phyloP scores from a whole-genome alignment of 2,888 invertebrate species.

The Macrosiphum euphorbiae region DNA sequence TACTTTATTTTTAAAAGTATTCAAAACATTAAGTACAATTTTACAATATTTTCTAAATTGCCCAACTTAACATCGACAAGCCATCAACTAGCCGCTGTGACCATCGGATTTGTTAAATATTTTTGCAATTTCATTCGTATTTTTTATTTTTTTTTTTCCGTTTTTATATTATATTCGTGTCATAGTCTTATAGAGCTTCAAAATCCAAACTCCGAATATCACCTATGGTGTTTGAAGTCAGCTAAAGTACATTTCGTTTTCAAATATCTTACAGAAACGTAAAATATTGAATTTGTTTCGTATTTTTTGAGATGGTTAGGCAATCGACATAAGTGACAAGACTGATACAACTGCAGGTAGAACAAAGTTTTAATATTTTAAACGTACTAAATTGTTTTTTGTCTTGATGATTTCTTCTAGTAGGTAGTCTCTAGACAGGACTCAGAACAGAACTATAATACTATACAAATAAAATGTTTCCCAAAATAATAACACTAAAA shows the following conservation, averaged over 20 bases:
- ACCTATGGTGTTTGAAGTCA: background rate
- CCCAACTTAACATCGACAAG: too few relatives aligned
- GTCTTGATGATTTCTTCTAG: background rate
- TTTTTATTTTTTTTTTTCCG: too few relatives aligned
- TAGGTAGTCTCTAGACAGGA: background rate
- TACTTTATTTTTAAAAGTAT: too few relatives aligned
- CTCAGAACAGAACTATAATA: background rate
- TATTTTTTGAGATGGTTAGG: background rate
- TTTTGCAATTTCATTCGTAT: too few relatives aligned
- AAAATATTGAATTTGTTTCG: background rate
- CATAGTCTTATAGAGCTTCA: too few relatives aligned
- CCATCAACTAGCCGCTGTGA: too few relatives aligned
- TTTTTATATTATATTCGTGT: too few relatives aligned
- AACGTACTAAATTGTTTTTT: background rate
- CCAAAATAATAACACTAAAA: background rate
- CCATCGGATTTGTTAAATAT: too few relatives aligned
- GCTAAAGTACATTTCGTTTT: background rate
- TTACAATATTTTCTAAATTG: too few relatives aligned
- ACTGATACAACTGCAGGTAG: background rate
- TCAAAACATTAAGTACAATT: too few relatives aligned
- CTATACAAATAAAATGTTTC: background rate
- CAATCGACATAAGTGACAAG: background rate
- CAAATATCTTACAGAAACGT: background rate
- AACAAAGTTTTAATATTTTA: background rate
- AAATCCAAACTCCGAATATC: too few relatives aligned